phyloP scores from a whole-genome alignment of 2,113 vertebrate species.

The Plecturocebus donacophilus region DNA sequence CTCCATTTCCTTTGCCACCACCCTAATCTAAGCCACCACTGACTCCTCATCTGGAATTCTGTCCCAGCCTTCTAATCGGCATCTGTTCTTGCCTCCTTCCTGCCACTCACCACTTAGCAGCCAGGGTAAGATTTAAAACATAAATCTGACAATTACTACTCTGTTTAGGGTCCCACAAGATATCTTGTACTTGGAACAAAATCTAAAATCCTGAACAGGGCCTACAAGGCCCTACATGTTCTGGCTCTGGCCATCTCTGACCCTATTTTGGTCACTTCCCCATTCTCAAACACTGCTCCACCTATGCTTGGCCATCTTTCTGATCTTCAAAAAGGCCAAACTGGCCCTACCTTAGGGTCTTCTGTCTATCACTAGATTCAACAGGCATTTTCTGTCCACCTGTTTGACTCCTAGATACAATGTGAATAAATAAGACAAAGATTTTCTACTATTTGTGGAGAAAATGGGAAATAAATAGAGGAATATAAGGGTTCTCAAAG shows the following conservation, averaged over 20 bases:
- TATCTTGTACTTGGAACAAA: background rate
- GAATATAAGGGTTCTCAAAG: background rate
- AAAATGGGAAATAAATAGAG: background rate
- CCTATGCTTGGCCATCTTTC: background rate
- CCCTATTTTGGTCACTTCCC: background rate
- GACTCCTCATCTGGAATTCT: background rate
- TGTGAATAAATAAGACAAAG: background rate
- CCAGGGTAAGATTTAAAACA: background rate
- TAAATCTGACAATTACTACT: background rate
- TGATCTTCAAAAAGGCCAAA: background rate
- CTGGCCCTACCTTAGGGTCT: background rate
- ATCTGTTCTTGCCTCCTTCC: background rate
- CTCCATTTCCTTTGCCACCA: background rate
- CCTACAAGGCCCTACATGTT: background rate
- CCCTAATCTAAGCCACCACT: background rate
- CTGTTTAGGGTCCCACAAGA: background rate
- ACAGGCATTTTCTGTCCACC: background rate
- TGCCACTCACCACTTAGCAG: background rate
- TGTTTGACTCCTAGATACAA: background rate
- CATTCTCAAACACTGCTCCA: background rate
- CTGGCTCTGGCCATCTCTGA: background rate
- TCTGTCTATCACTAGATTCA: background rate
- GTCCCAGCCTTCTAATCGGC: background rate
- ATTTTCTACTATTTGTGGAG: background rate
- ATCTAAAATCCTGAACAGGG: background rate